phyloP scores from a whole-genome alignment of 2,888 invertebrate species.

The Reticulitermes lucifugus region DNA sequence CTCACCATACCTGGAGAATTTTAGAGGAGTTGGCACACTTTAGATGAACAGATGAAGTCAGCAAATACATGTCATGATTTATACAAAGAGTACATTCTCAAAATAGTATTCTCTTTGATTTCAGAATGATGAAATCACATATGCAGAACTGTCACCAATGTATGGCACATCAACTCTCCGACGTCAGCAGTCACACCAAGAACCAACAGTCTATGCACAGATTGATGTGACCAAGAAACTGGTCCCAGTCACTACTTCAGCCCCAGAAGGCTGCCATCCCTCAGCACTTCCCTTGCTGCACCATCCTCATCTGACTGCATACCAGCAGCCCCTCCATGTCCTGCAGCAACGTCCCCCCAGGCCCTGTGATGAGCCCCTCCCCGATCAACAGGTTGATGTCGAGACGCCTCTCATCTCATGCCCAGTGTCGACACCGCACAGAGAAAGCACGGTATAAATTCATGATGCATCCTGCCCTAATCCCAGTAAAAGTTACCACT shows the following conservation, averaged over 20 bases:
- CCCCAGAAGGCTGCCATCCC: constrained; percentile 57
- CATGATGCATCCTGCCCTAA: constrained; percentile 22
- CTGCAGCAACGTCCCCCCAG: constrained; percentile 61
- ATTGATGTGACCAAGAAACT: constrained; percentile 64
- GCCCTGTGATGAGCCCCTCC: constrained; percentile 59
- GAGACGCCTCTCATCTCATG: constrained; percentile 50
- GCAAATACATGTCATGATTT: background rate
- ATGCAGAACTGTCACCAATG: constrained; percentile 66
- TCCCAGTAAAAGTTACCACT: constrained; percentile 27
- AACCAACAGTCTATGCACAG: constrained; percentile 70
- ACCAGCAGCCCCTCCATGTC: constrained; percentile 58
- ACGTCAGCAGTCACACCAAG: constrained; percentile 62
- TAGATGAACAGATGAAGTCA: background rate
- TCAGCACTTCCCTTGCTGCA: constrained; percentile 63
- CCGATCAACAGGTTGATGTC: constrained; percentile 35
- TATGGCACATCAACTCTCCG: constrained; percentile 53
- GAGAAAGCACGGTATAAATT: constrained; percentile 52
- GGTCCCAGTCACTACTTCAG: constrained; percentile 59
- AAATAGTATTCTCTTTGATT: constrained; percentile 48
- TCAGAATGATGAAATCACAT: constrained; percentile 68
- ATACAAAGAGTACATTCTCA: too few species aligned
- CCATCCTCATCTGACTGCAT: constrained; percentile 61
- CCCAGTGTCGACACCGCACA: constrained; percentile 32
- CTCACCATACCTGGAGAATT: too few species aligned
- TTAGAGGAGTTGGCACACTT: too few species aligned